phyloP scores from a whole-genome alignment of 2,113 vertebrate genomes.

The Sialia sialis region DNA sequence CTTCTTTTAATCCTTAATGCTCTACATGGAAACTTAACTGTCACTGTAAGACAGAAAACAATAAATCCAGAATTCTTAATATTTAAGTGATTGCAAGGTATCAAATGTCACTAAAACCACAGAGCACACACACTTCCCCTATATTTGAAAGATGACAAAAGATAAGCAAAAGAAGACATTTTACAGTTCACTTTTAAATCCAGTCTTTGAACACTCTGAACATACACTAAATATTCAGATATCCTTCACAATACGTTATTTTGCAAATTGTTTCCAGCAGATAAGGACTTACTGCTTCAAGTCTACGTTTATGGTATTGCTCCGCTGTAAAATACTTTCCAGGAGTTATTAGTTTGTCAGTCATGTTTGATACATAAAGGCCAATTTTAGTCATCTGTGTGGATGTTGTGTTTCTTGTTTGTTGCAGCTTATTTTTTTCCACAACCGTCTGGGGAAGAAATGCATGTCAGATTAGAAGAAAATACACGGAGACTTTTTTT shows the following conservation, averaged over 20 bases:
- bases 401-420: constrained; percentile 76
- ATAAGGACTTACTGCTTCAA: constrained; percentile 80
- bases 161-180: not conserved
- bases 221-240: not conserved
- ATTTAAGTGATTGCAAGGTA: not conserved
- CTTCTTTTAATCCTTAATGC: not conserved
- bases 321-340: constrained; percentile 81
- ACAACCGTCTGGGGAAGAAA: constrained; percentile 75
- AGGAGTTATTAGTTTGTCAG: constrained; percentile 81
- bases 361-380: constrained; percentile 82
- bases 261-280: not conserved
- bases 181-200: not conserved
- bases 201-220: not conserved
- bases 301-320: constrained; percentile 73
- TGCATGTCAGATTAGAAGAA: not conserved
- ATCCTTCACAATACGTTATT: not conserved
- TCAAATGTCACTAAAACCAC: not conserved
- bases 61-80: not conserved
- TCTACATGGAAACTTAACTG: not conserved
- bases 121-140: rapidly evolving
- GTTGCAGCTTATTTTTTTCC: constrained; percentile 73
- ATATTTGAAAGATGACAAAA: not conserved
- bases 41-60: not conserved
- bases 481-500: not conserved
- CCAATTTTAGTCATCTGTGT: constrained; percentile 91